phyloP scores from a whole-genome alignment of 2,113 vertebrate species.

The Glaucidium brasilianum region DNA sequence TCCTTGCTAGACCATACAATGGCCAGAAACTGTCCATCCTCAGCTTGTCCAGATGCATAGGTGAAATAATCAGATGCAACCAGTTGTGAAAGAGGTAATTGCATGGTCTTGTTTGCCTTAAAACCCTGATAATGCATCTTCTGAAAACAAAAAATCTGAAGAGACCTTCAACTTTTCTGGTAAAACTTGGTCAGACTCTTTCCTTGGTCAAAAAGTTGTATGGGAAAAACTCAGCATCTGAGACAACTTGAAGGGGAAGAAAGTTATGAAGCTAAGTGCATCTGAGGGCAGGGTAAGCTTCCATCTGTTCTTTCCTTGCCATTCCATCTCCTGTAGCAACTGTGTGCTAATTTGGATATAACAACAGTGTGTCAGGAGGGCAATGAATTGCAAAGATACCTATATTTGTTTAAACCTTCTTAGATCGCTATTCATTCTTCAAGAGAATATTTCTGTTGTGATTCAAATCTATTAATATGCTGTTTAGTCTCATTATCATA shows the following conservation, averaged over 20 bases:
- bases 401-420: neutral
- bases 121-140: neutral
- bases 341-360: neutral
- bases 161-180: neutral
- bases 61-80: neutral
- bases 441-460: neutral
- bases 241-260: neutral
- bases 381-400: neutral
- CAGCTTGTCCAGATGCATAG: fast-evolving
- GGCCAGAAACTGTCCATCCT: neutral
- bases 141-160: neutral
- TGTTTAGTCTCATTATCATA: neutral
- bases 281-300: neutral
- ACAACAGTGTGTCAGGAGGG: neutral
- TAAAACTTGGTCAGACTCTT: neutral
- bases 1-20: neutral
- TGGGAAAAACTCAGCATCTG: neutral
- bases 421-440: neutral
- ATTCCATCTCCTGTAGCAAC: neutral
- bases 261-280: neutral
- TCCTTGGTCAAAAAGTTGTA: neutral
- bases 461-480: neutral
- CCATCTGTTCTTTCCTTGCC: neutral
- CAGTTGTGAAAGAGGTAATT: neutral
- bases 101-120: neutral